These are phyloP conservation scores for Propithecus deckenii DNA, from an alignment of 2,797 vertebrate species.

Conservation along the genomic window DNA sequence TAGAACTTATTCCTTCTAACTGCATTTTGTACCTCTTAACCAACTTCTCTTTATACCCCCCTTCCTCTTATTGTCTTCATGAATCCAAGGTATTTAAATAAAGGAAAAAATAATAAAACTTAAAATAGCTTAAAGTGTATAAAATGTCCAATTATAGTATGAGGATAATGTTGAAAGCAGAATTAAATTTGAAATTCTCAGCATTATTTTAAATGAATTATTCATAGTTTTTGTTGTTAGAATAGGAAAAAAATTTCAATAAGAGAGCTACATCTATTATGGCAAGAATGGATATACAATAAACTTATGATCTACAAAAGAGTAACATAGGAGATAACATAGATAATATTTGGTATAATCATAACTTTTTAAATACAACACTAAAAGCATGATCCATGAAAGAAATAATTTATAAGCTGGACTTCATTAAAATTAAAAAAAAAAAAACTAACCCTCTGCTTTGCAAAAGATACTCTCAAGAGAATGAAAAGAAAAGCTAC, in stretches of 20 bases:
- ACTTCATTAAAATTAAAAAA: not conserved
- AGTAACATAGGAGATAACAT: not conserved
- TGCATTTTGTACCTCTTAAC: not conserved
- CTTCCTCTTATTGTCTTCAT: not conserved
- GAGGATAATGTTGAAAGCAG: not conserved
- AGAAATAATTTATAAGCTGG: not conserved
- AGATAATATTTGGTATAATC: not conserved
- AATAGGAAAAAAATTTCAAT: not conserved
- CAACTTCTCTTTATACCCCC: not conserved
- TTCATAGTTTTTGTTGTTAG: not conserved
- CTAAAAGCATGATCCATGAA: not conserved
- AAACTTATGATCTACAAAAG: not conserved
- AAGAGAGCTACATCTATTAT: not conserved
- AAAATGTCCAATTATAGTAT: not conserved
- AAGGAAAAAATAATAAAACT: not conserved
- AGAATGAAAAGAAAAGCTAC: not conserved
- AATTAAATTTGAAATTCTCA: not conserved
- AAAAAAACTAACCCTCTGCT: not conserved
- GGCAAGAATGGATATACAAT: not conserved
- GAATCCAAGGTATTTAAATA: not conserved
- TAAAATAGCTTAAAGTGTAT: not conserved
- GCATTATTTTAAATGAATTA: conserved; percentile 23
- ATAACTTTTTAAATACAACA: not conserved
- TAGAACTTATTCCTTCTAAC: not conserved
- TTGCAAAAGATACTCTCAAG: not conserved